Evolutionary conservation across 2,888 invertebrate species (phyloP), one percentile per base, ranked within the genome.

Genomic region (Urechis unicinctus): DNA sequence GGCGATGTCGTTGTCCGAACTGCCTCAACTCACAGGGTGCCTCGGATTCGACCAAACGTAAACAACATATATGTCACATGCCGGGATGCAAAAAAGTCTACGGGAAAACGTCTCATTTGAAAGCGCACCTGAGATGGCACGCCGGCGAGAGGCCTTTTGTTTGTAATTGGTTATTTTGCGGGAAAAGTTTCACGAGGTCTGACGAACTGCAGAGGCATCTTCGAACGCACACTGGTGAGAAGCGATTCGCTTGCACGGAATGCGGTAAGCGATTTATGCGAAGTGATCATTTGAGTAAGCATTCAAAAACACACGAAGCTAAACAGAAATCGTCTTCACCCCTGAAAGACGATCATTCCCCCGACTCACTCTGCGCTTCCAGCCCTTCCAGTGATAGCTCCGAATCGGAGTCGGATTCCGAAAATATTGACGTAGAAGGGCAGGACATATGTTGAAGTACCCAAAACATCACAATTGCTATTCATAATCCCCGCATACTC

Each of bases 81-180:
- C 60, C 61, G 0, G 63, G 63, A 0, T 63, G 63, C 36, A 55
- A 53, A 1, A 63, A 63, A 49, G 58, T 60, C 28, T 63, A 63
- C 52, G 61, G 61, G 9, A 63, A 63, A 30, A 62, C 61, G 24
- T 63, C 63, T 1, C 63, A 63, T 43, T 55, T 63, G 43, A 63
- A 63, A 48, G 63, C 63, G 2, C 63, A 63, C 48, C 53, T 62
- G 30, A 85, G 96, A 74, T 97, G 96, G 96, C 96, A 97, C 81
- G 93, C 93, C 44, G 94, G 94, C 56, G 96, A 96, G 80, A 83
- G 96, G 68, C 96, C 96, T 30, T 93, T 92, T 80, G 92, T 93
- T 55, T 96, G 95, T 82, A 92, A 91, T 81, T 96, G 95, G 95
- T 82, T 95, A 71, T 95, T 94, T 81, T 96, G 95, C 81, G 94